Conservation (phyloP, 2,113 vertebrate genomes). For the Hiodon alosoides region DNA sequence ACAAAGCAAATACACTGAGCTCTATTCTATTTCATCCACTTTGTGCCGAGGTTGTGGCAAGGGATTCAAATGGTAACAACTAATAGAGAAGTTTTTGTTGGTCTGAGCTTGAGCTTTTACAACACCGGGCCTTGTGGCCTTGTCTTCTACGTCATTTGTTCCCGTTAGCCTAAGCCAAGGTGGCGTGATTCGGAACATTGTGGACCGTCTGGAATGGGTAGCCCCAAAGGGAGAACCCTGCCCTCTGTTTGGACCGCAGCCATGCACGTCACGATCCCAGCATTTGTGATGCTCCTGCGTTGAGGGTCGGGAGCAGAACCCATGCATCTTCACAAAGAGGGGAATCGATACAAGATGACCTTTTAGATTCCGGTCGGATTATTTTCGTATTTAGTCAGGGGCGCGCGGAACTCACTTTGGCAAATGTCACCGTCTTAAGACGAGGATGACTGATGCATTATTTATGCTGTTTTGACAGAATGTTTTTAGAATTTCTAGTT, state of each 20-base stretch:
- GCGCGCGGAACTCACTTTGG: constrained; percentile 43
- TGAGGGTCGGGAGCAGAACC: constrained; percentile 2
- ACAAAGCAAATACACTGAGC: too few species aligned
- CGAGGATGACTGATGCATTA: constrained; percentile 43
- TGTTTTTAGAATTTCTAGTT: constrained; percentile 4
- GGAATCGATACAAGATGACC: constrained; percentile 55
- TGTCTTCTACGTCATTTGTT: too few species aligned
- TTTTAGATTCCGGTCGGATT: constrained; percentile 44
- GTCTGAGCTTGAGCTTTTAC: too few species aligned
- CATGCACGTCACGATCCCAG: constrained; percentile 16
- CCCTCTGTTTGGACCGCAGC: neutral
- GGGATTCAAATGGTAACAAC: too few species aligned
- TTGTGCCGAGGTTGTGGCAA: too few species aligned
- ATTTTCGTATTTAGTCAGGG: constrained; percentile 36
- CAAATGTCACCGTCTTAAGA: constrained; percentile 53
- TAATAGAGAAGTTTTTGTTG: too few species aligned
- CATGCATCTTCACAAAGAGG: constrained; percentile 34
- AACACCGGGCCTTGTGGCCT: too few species aligned
- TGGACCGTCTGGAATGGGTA: neutral
- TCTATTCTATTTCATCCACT: too few species aligned
- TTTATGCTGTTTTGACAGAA: constrained; percentile 32
- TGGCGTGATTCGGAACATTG: neutral
- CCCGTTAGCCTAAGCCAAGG: too few species aligned
- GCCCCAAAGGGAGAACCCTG: constrained; percentile 1
- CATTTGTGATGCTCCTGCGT: constrained; percentile 26